phyloP scores from a whole-genome alignment of 2,888 invertebrate species.

The Oscheius sp. region DNA sequence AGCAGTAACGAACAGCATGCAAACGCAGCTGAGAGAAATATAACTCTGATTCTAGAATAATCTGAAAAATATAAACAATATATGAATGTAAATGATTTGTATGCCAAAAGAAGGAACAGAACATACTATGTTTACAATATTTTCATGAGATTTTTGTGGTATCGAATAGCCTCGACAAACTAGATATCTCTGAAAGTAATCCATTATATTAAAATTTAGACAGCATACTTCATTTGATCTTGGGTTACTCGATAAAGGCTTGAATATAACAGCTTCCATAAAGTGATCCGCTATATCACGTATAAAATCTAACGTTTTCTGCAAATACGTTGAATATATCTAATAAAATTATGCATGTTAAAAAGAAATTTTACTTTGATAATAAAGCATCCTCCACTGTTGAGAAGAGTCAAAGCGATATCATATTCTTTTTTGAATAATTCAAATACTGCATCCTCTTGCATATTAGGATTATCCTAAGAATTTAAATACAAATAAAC shows the following conservation, averaged over 20 bases:
- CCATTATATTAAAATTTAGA: not conserved
- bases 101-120: not conserved
- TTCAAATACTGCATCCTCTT: constrained; percentile 20
- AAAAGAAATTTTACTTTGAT: constrained; percentile 23
- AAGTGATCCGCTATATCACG: not conserved
- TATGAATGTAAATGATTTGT: not conserved
- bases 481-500: not conserved
- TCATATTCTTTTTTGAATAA: constrained; percentile 23
- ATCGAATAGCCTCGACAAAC: constrained; percentile 17
- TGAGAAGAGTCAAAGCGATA: not conserved
- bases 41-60: constrained; percentile 9
- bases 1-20: not conserved
- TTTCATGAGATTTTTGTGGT: not conserved
- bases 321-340: not conserved
- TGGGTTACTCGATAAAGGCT: constrained; percentile 37
- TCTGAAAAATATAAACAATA: not conserved
- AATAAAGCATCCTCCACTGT: constrained; percentile 22
- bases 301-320: constrained; percentile 7
- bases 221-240: constrained; percentile 32
- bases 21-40: constrained; percentile 11
- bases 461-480: constrained; percentile 30
- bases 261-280: constrained; percentile 22
- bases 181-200: constrained; percentile 30
- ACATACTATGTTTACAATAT: not conserved
- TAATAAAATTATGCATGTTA: not conserved